These are phyloP conservation scores for Lutraria lutraria DNA, from an alignment of 2,888 invertebrate species.

Conservation along the genomic window DNA sequence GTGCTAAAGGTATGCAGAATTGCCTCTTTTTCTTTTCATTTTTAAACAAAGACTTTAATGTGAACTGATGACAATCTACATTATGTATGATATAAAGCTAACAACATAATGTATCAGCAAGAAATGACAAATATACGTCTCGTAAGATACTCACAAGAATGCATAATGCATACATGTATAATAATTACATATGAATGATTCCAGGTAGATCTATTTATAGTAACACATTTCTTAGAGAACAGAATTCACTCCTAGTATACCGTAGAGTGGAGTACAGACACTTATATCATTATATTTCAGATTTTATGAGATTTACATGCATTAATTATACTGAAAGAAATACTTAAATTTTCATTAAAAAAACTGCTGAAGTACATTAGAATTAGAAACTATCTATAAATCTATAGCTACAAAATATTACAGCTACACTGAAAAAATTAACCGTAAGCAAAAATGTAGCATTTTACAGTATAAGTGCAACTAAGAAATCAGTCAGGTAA, in stretches of 20 bases:
- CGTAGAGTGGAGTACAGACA: not conserved
- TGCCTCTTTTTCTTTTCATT: too few relatives aligned
- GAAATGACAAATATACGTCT: not conserved
- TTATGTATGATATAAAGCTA: not conserved
- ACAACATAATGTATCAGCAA: not conserved
- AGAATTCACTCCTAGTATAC: not conserved
- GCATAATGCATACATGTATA: not conserved
- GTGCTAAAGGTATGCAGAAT: too few relatives aligned
- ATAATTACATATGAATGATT: not conserved
- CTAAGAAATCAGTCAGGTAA: not conserved
- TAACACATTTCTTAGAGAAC: slow-evolving; percentile 16
- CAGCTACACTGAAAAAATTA: not conserved
- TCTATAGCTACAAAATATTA: not conserved
- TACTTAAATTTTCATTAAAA: not conserved
- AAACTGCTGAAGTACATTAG: not conserved
- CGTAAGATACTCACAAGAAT: not conserved
- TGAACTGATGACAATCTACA: not conserved
- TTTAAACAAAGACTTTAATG: too few relatives aligned
- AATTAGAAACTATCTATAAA: not conserved
- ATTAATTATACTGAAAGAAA: not conserved
- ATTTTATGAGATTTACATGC: not conserved
- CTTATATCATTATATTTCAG: not conserved
- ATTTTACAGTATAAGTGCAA: not conserved
- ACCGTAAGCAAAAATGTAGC: not conserved
- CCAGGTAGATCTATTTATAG: slow-evolving; percentile 40